Conservation (phyloP, 2,113 vertebrate genomes). For the Heliornis fulica region DNA sequence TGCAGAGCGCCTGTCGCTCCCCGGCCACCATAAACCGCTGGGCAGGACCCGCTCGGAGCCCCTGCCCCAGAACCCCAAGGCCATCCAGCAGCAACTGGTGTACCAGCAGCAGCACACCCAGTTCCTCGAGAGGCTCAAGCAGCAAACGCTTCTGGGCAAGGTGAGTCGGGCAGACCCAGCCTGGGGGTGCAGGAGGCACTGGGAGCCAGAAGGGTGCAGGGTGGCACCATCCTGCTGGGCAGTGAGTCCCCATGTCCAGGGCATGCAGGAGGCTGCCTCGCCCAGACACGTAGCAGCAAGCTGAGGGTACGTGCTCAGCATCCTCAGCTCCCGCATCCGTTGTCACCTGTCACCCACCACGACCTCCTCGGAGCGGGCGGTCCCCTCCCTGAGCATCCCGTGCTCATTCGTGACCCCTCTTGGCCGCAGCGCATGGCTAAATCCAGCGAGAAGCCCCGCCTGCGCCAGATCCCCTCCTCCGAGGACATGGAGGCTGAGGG, state of each 20-base stretch:
- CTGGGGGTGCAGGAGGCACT: not conserved
- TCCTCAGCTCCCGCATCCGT: not conserved
- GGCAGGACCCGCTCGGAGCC: conserved; percentile 92
- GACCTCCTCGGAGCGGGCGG: not conserved
- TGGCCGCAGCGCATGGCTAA: conserved; percentile 80
- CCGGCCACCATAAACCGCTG: conserved; percentile 83
- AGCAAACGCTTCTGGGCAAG: conserved; percentile 79
- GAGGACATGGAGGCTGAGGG: conserved; percentile 87
- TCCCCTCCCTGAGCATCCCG: not conserved
- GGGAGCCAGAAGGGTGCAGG: not conserved
- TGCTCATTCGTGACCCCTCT: not conserved
- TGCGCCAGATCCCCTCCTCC: conserved; percentile 88
- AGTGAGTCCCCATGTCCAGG: too few relatives aligned
- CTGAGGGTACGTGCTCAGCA: not conserved
- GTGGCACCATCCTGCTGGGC: not conserved
- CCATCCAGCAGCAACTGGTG: conserved; percentile 72
- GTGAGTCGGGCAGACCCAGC: conserved; percentile 1
- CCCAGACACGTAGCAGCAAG: fast-evolving
- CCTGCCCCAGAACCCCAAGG: conserved; percentile 82
- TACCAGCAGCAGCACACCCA: conserved; percentile 76
- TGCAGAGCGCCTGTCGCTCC: conserved; percentile 70
- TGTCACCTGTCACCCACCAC: fast-evolving
- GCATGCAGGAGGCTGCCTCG: fast-evolving
- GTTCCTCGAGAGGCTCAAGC: conserved; percentile 78
- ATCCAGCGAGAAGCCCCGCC: conserved; percentile 87